Conservation (phyloP, 2,113 vertebrate genomes). For the Enhydra lutris region DNA sequence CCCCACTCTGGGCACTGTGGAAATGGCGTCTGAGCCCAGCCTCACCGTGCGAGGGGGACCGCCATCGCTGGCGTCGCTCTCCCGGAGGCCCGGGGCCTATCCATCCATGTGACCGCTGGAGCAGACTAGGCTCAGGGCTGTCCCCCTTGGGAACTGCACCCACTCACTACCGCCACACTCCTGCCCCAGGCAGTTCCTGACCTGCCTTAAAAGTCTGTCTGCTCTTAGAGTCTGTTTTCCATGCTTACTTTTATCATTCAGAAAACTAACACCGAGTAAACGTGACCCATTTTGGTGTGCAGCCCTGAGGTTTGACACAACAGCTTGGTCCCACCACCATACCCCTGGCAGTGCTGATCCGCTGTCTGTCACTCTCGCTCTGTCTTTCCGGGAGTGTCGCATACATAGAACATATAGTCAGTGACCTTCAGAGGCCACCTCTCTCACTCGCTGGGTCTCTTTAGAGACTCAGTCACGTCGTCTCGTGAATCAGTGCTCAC, state of each 20-base stretch:
- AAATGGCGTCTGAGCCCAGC: background rate
- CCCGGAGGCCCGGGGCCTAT: background rate
- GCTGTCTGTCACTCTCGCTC: accelerated
- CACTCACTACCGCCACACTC: accelerated
- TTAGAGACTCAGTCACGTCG: accelerated
- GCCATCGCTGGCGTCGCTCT: background rate
- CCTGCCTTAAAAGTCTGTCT: background rate
- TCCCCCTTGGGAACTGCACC: background rate
- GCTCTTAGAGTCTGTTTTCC: background rate
- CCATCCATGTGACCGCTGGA: background rate
- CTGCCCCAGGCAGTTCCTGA: background rate
- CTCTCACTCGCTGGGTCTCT: background rate
- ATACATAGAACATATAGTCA: accelerated
- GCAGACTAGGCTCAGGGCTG: background rate
- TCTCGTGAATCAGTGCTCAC: accelerated
- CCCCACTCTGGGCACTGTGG: background rate
- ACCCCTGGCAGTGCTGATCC: accelerated
- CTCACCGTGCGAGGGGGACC: background rate
- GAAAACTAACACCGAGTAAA: background rate
- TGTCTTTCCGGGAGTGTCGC: accelerated
- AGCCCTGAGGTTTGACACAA: no score
- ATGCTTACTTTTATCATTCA: background rate
- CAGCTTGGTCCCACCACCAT: no score
- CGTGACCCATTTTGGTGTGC: accelerated
- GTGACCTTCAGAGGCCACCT: background rate